Evolutionary conservation across 2,113 vertebrate species (phyloP).

Genomic region (Megalops atlanticus): DNA sequence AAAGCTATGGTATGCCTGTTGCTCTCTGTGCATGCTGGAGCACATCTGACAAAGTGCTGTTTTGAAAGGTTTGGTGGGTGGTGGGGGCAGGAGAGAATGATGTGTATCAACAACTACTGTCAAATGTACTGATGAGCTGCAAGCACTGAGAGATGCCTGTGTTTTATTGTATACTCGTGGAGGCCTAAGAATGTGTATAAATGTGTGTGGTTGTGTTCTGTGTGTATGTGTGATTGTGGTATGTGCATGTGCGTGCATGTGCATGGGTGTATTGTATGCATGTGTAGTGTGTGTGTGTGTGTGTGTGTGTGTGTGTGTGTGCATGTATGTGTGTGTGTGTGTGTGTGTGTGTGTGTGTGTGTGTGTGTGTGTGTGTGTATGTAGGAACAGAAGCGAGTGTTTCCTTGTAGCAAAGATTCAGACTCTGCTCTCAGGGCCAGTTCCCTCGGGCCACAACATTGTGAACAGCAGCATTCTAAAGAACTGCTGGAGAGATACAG

Average conservation of each 20-base stretch:
- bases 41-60: background rate
- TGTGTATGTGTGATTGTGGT: too few relatives aligned
- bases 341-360: background rate
- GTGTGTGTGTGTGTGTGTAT: constrained; percentile 15
- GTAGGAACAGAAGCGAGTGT: background rate
- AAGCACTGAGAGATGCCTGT: background rate
- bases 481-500: too few relatives aligned
- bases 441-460: too few relatives aligned
- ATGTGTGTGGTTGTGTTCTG: too few relatives aligned
- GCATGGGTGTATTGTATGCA: background rate
- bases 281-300: too few relatives aligned
- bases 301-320: too few relatives aligned
- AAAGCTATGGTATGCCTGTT: background rate
- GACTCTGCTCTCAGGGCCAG: too few relatives aligned
- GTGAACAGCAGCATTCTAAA: too few relatives aligned
- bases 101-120: background rate
- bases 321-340: too few relatives aligned
- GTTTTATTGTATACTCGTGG: background rate
- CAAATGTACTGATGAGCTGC: background rate
- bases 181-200: too few relatives aligned
- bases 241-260: too few relatives aligned
- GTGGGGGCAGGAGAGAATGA: background rate
- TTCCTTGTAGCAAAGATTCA: too few relatives aligned
- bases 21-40: background rate
- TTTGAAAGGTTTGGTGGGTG: background rate